Evolutionary conservation across 2,113 vertebrate species (phyloP).

Genomic region (Alethe castanea): DNA sequence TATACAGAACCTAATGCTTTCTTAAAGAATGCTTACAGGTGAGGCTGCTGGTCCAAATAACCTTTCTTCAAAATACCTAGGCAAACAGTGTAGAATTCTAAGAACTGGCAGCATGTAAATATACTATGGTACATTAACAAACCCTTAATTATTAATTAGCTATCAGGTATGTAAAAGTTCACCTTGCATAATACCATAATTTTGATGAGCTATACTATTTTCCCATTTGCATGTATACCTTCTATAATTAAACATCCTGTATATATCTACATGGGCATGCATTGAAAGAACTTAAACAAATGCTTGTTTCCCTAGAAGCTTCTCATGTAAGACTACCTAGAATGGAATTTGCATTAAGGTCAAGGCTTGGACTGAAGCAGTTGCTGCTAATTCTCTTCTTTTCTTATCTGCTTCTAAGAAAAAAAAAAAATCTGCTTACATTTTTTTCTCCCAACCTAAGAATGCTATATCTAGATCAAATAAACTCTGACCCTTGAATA

Average conservation of each 20-base stretch:
- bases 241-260: background rate
- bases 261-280: background rate
- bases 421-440: conserved; percentile 9
- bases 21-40: background rate
- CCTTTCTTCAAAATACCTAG: background rate
- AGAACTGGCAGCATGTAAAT: background rate
- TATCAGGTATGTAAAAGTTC: background rate
- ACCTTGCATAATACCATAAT: background rate
- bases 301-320: background rate
- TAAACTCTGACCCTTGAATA: conserved; percentile 66
- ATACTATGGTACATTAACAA: background rate
- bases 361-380: background rate
- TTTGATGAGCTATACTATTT: background rate
- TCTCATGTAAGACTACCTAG: background rate
- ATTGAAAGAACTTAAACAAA: background rate
- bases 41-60: background rate
- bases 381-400: conserved; percentile 10
- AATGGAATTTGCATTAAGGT: background rate
- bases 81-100: background rate
- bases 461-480: conserved; percentile 62
- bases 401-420: conserved; percentile 50
- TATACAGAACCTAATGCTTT: background rate
- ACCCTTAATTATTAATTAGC: background rate
- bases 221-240: background rate
- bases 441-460: conserved; percentile 26